phyloP scores from a whole-genome alignment of 2,797 vertebrate species.

The Centroberyx gerrardi region DNA sequence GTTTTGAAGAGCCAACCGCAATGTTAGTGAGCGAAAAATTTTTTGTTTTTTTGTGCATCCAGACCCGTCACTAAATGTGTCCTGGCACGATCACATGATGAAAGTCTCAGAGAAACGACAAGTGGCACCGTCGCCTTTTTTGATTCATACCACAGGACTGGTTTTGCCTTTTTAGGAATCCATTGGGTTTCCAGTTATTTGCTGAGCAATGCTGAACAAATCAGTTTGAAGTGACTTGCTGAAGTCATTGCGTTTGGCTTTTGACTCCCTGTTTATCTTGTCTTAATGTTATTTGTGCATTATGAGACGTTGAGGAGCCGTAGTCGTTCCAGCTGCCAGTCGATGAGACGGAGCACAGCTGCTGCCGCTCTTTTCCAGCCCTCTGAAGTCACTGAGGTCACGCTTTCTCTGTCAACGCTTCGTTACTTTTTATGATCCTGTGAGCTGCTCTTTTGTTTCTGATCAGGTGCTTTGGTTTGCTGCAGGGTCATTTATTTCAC shows the following conservation, averaged over 20 bases:
- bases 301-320: slow-evolving; percentile 18
- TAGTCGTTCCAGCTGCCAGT: slow-evolving; percentile 14
- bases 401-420: neutral
- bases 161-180: slow-evolving; percentile 1
- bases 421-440: neutral
- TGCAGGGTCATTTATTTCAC: too few relatives aligned
- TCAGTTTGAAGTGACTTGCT: neutral
- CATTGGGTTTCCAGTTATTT: slow-evolving; percentile 2
- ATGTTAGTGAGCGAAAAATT: too few relatives aligned
- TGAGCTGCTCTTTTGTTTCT: neutral
- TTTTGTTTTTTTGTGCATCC: neutral
- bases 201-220: neutral
- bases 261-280: slow-evolving; percentile 15
- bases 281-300: slow-evolving; percentile 34
- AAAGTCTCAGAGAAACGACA: neutral
- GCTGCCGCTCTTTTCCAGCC: slow-evolving; percentile 11
- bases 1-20: too few relatives aligned
- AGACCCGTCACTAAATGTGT: neutral
- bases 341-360: slow-evolving; percentile 37
- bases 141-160: neutral
- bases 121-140: too few relatives aligned
- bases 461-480: too few relatives aligned
- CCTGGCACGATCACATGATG: neutral
- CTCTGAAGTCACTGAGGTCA: neutral
- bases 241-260: slow-evolving; percentile 5